Conservation (phyloP, 2,888 invertebrate genomes). For the Dilophus febrilis region DNA sequence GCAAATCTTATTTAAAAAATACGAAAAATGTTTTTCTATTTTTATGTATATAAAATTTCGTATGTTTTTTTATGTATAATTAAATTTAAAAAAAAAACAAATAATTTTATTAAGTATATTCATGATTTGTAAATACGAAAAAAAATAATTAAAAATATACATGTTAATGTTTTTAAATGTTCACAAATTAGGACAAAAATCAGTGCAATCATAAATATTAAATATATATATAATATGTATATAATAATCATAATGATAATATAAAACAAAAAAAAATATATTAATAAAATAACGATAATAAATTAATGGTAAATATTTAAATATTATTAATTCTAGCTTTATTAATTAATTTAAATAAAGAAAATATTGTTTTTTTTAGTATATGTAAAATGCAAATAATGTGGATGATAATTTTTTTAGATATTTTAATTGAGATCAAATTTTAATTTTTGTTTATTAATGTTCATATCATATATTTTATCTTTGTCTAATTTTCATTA, state of each 20-base stretch:
- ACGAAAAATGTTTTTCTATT: background rate
- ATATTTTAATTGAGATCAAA: no score
- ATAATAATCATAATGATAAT: background rate
- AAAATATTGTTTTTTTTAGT: no score
- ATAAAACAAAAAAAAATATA: background rate
- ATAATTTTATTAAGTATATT: no score
- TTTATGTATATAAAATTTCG: background rate
- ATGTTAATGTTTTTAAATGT: constrained; percentile 1
- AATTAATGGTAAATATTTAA: background rate
- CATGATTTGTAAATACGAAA: no score
- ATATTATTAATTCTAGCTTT: no score
- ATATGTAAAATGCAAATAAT: no score
- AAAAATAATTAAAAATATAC: constrained; percentile 1
- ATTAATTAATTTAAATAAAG: no score
- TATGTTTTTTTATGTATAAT: background rate
- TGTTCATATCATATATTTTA: no score
- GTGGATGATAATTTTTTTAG: no score
- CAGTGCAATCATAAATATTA: constrained; percentile 11
- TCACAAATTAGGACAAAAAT: constrained; percentile 13
- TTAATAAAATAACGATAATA: background rate
- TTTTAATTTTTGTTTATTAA: no score
- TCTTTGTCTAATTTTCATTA: background rate
- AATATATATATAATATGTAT: background rate
- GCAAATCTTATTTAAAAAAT: constrained; percentile 7
- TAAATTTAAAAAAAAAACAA: background rate